Evolutionary conservation across 2,113 vertebrate species (phyloP), one percentile per base, ranked within the genome.

Genomic region (Rhipidura dahli): DNA sequence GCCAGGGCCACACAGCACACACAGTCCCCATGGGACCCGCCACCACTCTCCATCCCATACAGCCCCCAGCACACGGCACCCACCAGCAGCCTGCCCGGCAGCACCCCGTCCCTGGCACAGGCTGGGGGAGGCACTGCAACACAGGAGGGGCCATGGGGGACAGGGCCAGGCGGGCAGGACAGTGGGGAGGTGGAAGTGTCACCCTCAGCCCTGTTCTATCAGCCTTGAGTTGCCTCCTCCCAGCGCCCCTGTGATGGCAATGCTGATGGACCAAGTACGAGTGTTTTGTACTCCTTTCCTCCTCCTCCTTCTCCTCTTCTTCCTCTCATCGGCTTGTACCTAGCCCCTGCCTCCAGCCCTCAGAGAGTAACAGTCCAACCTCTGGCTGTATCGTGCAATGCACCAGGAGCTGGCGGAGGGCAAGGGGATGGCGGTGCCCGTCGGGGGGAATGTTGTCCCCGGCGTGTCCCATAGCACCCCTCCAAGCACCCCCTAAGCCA

Each of bases 321-420:
- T 98, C 98, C 98, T 98, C 97, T 97, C 99, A 98, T 99, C 88
- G 96, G 98, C 99, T 99, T 99, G 98, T 99, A 97, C 96, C 98
- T 98, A 98, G 97, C 94, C 97, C 97, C 97, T 97, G 94, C 97
- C 97, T 97, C 97, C 94, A 97, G 98, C 97, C 97, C 96, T 97
- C 96, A 86, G 95, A 98, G 98, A 98, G 97, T 97, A 97, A 98
- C 97, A 98, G 98, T 99, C 99, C 98, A 99, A 98, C 99, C 98
- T 98, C 98, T 98, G 99, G 99, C 98, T 96, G 97, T 95, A 97
- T 97, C 85, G 44, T 98, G 98, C 98, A 98, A 97, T 97, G 98
- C 99, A 98, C 98, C 98, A 96, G 98, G 98, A 98, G 98, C 98
- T 97, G 60, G 90, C 65, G 57, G 80, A 75, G 83, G 79, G 72